A percentile compares a stretch with the other conserved stretches of the same genome.
These are phyloP conservation scores for Pachyseris speciosa DNA, from an alignment of 64 coral and sea anemone species.

Conservation along the genomic window DNA sequence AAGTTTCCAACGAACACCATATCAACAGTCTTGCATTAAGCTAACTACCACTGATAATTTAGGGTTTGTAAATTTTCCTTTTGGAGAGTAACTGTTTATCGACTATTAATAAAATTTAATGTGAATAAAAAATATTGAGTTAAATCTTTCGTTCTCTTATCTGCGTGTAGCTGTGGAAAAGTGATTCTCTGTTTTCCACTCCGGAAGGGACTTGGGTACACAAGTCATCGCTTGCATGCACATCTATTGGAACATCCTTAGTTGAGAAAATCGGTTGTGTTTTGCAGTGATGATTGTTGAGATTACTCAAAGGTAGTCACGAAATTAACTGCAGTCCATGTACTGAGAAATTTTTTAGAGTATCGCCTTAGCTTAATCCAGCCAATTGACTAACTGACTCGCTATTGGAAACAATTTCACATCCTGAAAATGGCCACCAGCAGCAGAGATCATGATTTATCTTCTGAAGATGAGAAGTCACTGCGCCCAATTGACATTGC, in stretches of 20 bases:
- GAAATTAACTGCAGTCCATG: background rate
- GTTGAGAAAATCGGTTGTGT: background rate
- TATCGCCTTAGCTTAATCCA: constrained; percentile 6
- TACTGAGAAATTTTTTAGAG: background rate
- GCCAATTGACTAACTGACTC: background rate
- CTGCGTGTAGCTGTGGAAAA: no score
- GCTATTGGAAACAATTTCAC: constrained; percentile 3
- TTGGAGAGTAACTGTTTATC: no score
- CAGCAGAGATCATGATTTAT: constrained; percentile 6
- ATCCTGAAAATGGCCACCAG: background rate
- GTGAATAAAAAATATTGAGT: no score
- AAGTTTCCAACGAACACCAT: no score
- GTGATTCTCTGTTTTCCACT: background rate
- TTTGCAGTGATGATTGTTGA: constrained; percentile 2
- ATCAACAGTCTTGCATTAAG: background rate
- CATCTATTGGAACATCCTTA: background rate
- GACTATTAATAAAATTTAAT: no score
- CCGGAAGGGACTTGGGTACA: background rate
- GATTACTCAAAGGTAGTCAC: background rate
- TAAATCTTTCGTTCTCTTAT: no score
- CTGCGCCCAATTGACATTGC: background rate
- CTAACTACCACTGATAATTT: background rate
- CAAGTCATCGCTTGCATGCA: background rate
- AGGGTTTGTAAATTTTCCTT: background rate
- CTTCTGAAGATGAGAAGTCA: constrained; percentile 2